A percentile compares a stretch with the other conserved stretches of the same genome.
Conservation (phyloP, 2,888 invertebrate genomes). For the Tinea semifulvella region DNA sequence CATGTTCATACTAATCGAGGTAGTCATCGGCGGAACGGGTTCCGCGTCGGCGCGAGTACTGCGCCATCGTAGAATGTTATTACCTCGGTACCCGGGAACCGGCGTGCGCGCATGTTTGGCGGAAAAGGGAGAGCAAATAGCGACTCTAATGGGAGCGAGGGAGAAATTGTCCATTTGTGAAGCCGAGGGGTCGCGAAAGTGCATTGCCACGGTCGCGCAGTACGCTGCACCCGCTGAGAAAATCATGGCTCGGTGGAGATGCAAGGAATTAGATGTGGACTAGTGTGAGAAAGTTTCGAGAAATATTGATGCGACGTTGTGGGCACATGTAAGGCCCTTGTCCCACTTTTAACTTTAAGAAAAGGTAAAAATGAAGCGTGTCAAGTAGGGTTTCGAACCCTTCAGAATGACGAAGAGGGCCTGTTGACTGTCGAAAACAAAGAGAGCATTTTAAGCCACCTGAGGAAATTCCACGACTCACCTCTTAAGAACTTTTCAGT, state of each 20-base stretch:
- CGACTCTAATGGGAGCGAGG: conserved; percentile 43
- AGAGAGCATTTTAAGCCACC: conserved; percentile 32
- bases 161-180: conserved; percentile 52
- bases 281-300: background rate
- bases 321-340: conserved; percentile 25
- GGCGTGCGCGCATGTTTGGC: conserved; percentile 45
- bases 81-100: conserved; percentile 53
- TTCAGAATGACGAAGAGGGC: conserved; percentile 39
- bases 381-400: conserved; percentile 57
- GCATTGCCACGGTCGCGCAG: conserved; percentile 58
- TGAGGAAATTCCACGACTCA: conserved; percentile 20
- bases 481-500: conserved; percentile 37
- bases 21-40: conserved; percentile 64
- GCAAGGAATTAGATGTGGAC: conserved; percentile 10
- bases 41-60: conserved; percentile 37
- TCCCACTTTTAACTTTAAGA: conserved; percentile 50
- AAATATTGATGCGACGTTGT: background rate
- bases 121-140: conserved; percentile 30
- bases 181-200: conserved; percentile 65
- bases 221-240: conserved; percentile 57
- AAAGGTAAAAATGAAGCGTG: conserved; percentile 59
- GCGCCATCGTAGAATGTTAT: conserved; percentile 64
- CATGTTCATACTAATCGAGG: conserved; percentile 42
- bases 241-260: conserved; percentile 37
- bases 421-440: conserved; percentile 56